Percentiles rank a stretch among this genome's conserved stretches.
These are phyloP conservation scores for Platerodrilus igneus DNA, from an alignment of 2,888 invertebrate genomes.

Conservation along the genomic window DNA sequence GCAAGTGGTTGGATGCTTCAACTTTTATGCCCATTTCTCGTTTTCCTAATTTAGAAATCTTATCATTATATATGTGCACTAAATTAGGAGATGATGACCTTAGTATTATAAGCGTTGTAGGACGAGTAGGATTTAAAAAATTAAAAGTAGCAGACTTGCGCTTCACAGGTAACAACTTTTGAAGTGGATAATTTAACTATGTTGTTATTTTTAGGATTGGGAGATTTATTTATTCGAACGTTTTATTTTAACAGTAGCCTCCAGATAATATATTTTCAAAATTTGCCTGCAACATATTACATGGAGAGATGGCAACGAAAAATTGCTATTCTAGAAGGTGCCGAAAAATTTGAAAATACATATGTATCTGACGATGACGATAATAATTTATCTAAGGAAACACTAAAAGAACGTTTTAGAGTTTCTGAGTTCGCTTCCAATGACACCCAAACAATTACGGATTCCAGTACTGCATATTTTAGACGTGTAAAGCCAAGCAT, in stretches of 20 bases:
- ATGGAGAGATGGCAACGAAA: constrained; percentile 22
- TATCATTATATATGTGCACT: constrained; percentile 62
- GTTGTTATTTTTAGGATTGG: constrained; percentile 33
- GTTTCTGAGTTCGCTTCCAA: neutral
- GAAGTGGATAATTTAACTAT: no score
- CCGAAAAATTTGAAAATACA: constrained; percentile 7
- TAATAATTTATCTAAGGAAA: constrained; percentile 10
- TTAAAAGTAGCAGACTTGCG: constrained; percentile 47
- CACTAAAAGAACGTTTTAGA: constrained; percentile 17
- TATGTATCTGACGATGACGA: constrained; percentile 27
- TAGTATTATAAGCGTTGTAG: constrained; percentile 71
- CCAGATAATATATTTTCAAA: constrained; percentile 41
- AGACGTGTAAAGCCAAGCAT: constrained; percentile 11
- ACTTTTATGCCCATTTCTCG: constrained; percentile 71
- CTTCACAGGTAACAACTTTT: constrained; percentile 39
- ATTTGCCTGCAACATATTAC: constrained; percentile 25
- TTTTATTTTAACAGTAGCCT: constrained; percentile 33
- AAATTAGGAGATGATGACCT: constrained; percentile 57
- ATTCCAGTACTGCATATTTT: constrained; percentile 24
- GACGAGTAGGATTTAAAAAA: constrained; percentile 64
- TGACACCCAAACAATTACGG: constrained; percentile 16
- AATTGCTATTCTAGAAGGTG: constrained; percentile 19
- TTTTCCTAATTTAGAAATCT: constrained; percentile 55
- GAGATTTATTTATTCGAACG: constrained; percentile 35
- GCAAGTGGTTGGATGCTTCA: constrained; percentile 70